Conservation (phyloP, 2,113 vertebrate species). For the Thermophis baileyi region DNA sequence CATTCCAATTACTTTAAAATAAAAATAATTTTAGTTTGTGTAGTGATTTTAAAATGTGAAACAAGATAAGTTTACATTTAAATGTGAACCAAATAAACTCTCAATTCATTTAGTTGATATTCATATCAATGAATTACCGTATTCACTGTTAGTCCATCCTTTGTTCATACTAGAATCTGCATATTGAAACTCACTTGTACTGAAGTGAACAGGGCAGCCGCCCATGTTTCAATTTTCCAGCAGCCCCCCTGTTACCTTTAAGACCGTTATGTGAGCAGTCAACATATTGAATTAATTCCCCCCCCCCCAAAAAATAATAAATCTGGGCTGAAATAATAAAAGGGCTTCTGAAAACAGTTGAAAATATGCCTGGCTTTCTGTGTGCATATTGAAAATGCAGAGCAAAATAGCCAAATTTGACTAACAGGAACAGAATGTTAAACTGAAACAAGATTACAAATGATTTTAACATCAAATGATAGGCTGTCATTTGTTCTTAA, state of each 20-base stretch:
- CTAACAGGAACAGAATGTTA: background rate
- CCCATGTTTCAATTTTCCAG: constrained; percentile 10
- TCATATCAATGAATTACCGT: background rate
- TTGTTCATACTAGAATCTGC: background rate
- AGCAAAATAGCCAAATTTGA: background rate
- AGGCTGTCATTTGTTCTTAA: constrained; percentile 2
- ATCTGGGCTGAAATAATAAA: background rate
- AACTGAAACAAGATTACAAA: background rate
- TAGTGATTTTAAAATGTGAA: background rate
- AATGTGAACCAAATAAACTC: background rate
- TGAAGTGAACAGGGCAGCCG: background rate
- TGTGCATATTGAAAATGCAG: background rate
- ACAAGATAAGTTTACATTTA: background rate
- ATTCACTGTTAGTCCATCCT: background rate
- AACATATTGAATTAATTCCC: background rate
- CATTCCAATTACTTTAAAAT: background rate
- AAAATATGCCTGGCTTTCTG: background rate
- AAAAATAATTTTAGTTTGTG: background rate
- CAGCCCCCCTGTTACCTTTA: background rate
- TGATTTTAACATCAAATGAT: constrained; percentile 22
- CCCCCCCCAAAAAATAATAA: constrained; percentile 13
- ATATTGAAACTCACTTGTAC: background rate
- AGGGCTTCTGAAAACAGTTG: background rate
- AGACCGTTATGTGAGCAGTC: background rate
- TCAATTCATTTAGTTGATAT: background rate